Conservation (phyloP, 2,113 vertebrate genomes). For the Passer montanus region DNA sequence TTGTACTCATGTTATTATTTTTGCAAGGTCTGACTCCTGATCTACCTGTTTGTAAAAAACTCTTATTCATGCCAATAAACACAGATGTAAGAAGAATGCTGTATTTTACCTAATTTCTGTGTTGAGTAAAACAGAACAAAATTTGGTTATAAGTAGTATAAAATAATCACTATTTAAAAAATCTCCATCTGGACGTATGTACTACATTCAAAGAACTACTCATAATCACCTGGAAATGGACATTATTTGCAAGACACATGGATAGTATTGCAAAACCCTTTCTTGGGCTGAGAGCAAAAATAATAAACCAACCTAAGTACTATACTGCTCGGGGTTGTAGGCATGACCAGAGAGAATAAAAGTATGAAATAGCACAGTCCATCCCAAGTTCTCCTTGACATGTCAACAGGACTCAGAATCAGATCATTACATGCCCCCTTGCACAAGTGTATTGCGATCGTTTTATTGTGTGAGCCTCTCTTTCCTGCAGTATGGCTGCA, state of each 20-base stretch:
- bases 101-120: background rate
- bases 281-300: background rate
- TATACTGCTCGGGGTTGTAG: background rate
- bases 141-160: background rate
- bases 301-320: background rate
- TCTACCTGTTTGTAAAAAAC: background rate
- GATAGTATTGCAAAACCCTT: background rate
- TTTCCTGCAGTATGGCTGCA: background rate
- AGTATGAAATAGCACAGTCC: background rate
- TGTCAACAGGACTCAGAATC: background rate
- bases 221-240: background rate
- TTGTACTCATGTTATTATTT: background rate
- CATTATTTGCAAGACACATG: background rate
- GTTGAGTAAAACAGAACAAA: background rate
- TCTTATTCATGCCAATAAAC: background rate
- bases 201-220: background rate
- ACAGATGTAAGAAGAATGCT: background rate
- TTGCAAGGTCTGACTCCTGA: background rate
- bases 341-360: background rate
- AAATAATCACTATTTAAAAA: background rate
- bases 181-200: background rate
- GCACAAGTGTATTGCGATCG: background rate
- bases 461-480: background rate
- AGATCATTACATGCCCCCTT: background rate
- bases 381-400: background rate